These are phyloP conservation scores for Ancistrus triradiatus DNA, from an alignment of 2,113 vertebrate genomes.

Conservation along the genomic window DNA sequence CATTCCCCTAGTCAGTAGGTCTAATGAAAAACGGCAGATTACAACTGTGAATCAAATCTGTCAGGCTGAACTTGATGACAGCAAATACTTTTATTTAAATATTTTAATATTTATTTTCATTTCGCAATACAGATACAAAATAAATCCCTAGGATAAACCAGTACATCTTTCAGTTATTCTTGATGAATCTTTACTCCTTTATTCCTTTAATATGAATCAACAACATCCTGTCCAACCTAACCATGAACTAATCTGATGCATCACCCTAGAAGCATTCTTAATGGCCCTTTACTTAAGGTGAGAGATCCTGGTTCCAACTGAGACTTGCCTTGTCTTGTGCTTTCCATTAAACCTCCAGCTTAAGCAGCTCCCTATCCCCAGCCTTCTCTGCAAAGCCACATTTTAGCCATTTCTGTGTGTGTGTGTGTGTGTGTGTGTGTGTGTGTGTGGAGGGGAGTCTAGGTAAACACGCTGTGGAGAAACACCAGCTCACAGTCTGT, in stretches of 20 bases:
- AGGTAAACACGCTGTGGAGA: slow-evolving; percentile 65
- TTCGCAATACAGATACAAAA: too few relatives aligned
- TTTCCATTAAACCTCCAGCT: slow-evolving; percentile 45
- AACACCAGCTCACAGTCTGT: slow-evolving; percentile 61
- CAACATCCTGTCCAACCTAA: neutral
- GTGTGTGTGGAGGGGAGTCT: slow-evolving; percentile 54
- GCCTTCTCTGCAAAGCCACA: slow-evolving; percentile 52
- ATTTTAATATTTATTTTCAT: too few relatives aligned
- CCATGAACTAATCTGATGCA: neutral
- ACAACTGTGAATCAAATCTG: too few relatives aligned
- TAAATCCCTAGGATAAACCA: neutral
- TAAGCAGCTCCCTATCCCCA: slow-evolving; percentile 48
- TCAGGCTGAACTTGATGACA: too few relatives aligned
- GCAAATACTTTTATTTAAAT: too few relatives aligned
- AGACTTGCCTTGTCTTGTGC: slow-evolving; percentile 31
- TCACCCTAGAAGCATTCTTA: neutral
- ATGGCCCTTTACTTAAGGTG: slow-evolving; percentile 5
- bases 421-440: slow-evolving; percentile 27
- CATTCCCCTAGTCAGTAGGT: too few relatives aligned
- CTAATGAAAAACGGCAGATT: too few relatives aligned
- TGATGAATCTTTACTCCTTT: neutral
- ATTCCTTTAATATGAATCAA: neutral
- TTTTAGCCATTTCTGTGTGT: slow-evolving; percentile 53
- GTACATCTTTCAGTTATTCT: neutral
- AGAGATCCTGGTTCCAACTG: slow-evolving; percentile 18